Percentiles rank a stretch among this genome's conserved stretches.
These are phyloP conservation scores for Drosophila pallidifrons DNA, from an alignment of 1,140 invertebrate genomes.

Conservation along the genomic window DNA sequence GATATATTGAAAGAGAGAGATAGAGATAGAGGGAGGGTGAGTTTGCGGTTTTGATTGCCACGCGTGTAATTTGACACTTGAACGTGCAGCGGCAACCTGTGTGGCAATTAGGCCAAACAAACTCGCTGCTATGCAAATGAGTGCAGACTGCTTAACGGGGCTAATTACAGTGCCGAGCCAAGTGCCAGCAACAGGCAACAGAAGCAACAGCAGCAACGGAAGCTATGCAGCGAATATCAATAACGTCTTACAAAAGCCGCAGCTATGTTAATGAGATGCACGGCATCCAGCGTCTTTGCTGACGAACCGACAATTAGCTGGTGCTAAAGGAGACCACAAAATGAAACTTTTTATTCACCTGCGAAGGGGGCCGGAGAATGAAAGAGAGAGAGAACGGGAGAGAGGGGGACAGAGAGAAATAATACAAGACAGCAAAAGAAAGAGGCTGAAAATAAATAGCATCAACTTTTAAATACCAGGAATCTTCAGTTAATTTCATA, in stretches of 20 bases:
- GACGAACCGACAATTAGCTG: conserved; percentile 59
- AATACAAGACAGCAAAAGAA: not conserved
- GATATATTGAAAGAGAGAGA: not conserved
- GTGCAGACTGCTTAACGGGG: conserved; percentile 44
- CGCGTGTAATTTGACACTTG: conserved; percentile 73
- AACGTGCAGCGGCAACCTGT: conserved; percentile 41
- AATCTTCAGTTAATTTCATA: no score
- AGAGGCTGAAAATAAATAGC: no score
- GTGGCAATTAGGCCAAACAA: conserved; percentile 59
- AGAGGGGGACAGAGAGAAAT: not conserved
- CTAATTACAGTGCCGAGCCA: conserved; percentile 47
- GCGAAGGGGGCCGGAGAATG: not conserved
- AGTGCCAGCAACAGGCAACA: conserved; percentile 64
- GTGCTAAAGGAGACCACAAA: conserved; percentile 62
- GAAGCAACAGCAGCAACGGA: not conserved
- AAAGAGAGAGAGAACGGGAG: not conserved
- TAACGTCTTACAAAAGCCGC: conserved; percentile 32
- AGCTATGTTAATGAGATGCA: conserved; percentile 67
- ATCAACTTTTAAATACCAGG: no score
- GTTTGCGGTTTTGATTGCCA: conserved; percentile 49
- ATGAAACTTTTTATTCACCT: conserved; percentile 60
- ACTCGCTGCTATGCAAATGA: conserved; percentile 62
- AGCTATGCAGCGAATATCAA: conserved; percentile 17
- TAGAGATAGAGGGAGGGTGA: not conserved
- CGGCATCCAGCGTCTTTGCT: conserved; percentile 9